These are phyloP conservation scores for Oreochromis spilurus DNA, from an alignment of 2,113 vertebrate genomes.

Conservation along the genomic window DNA sequence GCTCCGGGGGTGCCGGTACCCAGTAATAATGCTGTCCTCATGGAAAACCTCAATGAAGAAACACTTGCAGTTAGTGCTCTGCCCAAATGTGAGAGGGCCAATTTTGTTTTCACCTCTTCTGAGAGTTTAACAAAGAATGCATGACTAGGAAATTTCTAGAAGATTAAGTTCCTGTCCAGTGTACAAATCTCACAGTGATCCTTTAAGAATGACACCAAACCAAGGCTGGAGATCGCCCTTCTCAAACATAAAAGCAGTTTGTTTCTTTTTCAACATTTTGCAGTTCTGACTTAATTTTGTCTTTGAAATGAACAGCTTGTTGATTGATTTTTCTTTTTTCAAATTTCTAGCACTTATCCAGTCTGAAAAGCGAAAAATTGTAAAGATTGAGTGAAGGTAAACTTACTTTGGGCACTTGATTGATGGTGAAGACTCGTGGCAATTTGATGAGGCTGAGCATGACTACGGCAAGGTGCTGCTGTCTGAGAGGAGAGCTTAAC, in stretches of 20 bases:
- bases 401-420: slow-evolving; percentile 91
- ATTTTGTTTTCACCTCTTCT: not conserved
- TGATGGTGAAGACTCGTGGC: slow-evolving; percentile 78
- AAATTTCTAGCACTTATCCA: not conserved
- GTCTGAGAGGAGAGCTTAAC: not conserved
- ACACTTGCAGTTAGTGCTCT: not conserved
- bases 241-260: not conserved
- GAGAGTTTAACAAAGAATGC: not conserved
- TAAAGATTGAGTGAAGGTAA: not conserved
- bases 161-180: not conserved
- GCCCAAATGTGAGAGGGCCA: not conserved
- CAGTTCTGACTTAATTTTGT: not conserved
- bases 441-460: slow-evolving; percentile 82
- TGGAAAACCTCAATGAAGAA: slow-evolving; percentile 78
- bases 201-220: not conserved
- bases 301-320: not conserved
- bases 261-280: not conserved
- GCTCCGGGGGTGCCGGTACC: slow-evolving; percentile 85
- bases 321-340: not conserved
- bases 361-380: not conserved
- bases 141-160: not conserved
- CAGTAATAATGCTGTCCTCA: slow-evolving; percentile 87
- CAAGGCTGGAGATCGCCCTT: not conserved
- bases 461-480: slow-evolving; percentile 4
- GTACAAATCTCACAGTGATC: not conserved